phyloP scores from a whole-genome alignment of 2,113 vertebrate species.

The Lipotes vexillifer region DNA sequence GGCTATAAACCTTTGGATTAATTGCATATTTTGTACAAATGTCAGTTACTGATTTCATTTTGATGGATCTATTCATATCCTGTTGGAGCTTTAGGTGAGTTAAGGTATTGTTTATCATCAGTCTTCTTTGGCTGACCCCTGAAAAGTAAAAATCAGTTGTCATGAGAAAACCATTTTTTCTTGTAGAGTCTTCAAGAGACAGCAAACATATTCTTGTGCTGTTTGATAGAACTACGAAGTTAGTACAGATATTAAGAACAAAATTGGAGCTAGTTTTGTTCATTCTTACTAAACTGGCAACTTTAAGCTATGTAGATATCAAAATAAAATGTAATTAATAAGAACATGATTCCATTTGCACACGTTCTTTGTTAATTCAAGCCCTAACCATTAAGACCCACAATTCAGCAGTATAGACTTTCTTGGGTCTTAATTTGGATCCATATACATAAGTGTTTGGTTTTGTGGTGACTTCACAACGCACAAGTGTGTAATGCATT shows the following conservation, averaged over 20 bases:
- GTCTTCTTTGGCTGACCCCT: constrained; percentile 58
- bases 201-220: neutral
- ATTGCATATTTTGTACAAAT: constrained; percentile 64
- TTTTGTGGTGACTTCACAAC: neutral
- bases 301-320: neutral
- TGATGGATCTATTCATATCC: constrained; percentile 52
- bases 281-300: neutral
- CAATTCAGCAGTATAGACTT: neutral
- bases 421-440: neutral
- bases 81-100: constrained; percentile 48
- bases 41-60: constrained; percentile 59
- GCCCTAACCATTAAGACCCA: neutral
- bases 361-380: neutral
- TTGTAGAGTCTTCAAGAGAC: neutral
- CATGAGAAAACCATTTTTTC: constrained; percentile 34
- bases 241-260: neutral
- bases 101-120: constrained; percentile 60
- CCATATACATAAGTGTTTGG: neutral
- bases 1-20: constrained; percentile 56
- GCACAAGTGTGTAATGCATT: neutral
- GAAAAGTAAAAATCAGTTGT: constrained; percentile 40
- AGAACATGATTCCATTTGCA: neutral
- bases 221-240: neutral
- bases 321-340: neutral
- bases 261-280: neutral